phyloP scores from a whole-genome alignment of 1,140 invertebrate genomes.

The Hyphantria cunea region DNA sequence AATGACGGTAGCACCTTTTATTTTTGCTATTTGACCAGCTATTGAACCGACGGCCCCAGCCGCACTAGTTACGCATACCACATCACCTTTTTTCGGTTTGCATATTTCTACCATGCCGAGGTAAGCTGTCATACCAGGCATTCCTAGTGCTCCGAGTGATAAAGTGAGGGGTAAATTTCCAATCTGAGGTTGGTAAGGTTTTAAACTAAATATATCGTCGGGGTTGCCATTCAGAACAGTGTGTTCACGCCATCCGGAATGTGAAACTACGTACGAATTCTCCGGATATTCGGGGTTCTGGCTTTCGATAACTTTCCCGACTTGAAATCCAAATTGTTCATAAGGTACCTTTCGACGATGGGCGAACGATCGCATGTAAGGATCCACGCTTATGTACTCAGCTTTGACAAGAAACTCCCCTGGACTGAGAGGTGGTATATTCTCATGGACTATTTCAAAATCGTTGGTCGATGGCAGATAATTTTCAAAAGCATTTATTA shows the following conservation, averaged over 20 bases:
- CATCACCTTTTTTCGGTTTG: constrained; percentile 84
- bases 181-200: constrained; percentile 41
- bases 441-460: constrained; percentile 54
- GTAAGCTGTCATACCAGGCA: constrained; percentile 83
- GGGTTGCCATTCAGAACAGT: constrained; percentile 50
- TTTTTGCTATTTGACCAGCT: constrained; percentile 87
- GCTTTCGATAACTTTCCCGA: constrained; percentile 50
- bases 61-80: constrained; percentile 84
- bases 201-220: constrained; percentile 35
- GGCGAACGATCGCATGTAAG: constrained; percentile 68
- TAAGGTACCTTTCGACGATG: constrained; percentile 35
- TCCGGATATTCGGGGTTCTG: constrained; percentile 74
- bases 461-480: constrained; percentile 46
- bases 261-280: constrained; percentile 78
- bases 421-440: constrained; percentile 38
- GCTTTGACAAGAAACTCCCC: constrained; percentile 68
- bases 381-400: constrained; percentile 75
- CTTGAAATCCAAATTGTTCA: constrained; percentile 62
- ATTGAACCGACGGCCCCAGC: constrained; percentile 85
- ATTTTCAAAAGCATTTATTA: constrained; percentile 51
- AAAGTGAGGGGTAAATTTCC: constrained; percentile 35
- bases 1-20: constrained; percentile 84
- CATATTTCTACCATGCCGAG: constrained; percentile 87
- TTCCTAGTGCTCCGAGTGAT: constrained; percentile 40
- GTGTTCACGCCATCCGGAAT: constrained; percentile 82